A percentile compares a stretch with the other conserved stretches of the same genome.
phyloP scores from a whole-genome alignment of 2,797 vertebrate species.

The Sarcoramphus papa region DNA sequence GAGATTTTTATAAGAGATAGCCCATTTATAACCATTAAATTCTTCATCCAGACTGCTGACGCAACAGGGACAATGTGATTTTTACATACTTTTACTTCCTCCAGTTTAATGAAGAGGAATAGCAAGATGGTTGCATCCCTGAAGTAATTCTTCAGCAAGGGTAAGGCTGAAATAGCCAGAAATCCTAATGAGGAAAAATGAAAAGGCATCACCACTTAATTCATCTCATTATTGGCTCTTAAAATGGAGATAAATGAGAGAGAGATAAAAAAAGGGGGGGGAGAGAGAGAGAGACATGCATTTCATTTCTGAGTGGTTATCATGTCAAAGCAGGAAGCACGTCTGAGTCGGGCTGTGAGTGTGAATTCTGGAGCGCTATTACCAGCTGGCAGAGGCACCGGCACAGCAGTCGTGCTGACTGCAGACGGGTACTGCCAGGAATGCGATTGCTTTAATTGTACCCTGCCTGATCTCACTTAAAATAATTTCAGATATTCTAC shows the following conservation, averaged over 20 bases:
- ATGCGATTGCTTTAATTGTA: not conserved
- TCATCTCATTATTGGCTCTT: conserved; percentile 51
- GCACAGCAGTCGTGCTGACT: fast-evolving
- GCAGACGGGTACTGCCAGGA: not conserved
- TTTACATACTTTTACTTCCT: conserved; percentile 56
- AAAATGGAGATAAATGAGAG: conserved; percentile 60
- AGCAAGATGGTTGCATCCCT: conserved; percentile 31
- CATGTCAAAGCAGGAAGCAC: not conserved
- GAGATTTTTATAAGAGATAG: conserved; percentile 6
- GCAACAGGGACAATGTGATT: conserved; percentile 52
- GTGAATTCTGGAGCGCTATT: not conserved
- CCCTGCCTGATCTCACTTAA: not conserved
- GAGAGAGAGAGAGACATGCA: not conserved
- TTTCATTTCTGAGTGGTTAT: conserved; percentile 16
- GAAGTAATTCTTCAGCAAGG: conserved; percentile 30
- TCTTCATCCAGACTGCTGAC: conserved; percentile 26
- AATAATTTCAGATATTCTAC: not conserved
- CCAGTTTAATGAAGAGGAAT: conserved; percentile 62
- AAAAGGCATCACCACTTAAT: conserved; percentile 45
- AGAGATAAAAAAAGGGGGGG: not conserved
- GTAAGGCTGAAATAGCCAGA: conserved; percentile 26
- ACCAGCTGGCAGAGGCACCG: not conserved
- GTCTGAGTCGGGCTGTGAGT: not conserved
- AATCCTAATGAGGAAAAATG: conserved; percentile 59
- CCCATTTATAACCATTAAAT: conserved; percentile 47